These are phyloP conservation scores for Leptopilina clavipes DNA, from an alignment of 1,140 invertebrate species.

Conservation along the genomic window DNA sequence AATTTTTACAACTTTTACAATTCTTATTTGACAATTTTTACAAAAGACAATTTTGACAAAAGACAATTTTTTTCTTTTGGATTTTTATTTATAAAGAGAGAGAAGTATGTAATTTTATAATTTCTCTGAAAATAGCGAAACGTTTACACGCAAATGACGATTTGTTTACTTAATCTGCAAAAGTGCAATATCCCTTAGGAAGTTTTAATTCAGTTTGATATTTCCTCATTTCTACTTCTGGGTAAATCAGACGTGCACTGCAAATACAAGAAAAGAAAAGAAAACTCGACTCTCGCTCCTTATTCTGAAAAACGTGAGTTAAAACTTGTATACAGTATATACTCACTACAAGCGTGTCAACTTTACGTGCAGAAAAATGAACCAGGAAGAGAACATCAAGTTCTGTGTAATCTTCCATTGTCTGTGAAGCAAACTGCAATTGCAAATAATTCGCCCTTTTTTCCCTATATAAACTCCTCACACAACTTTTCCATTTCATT, in stretches of 20 bases:
- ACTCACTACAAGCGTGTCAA: background rate
- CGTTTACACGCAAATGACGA: too few species aligned
- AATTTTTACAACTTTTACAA: too few species aligned
- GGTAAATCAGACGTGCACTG: conserved; percentile 1
- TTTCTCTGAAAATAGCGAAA: too few species aligned
- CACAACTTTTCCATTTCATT: background rate
- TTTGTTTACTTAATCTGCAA: background rate
- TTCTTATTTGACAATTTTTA: too few species aligned
- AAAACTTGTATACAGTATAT: background rate
- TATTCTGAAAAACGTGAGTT: background rate
- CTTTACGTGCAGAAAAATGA: conserved; percentile 13
- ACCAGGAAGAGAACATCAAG: conserved; percentile 18
- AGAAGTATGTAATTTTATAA: too few species aligned
- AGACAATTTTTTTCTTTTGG: too few species aligned
- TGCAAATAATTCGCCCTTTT: background rate
- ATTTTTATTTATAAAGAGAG: too few species aligned
- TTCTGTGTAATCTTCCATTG: conserved; percentile 12
- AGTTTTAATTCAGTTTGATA: background rate
- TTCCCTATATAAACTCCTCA: background rate
- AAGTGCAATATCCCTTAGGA: background rate
- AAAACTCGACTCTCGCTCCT: background rate
- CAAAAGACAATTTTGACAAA: too few species aligned
- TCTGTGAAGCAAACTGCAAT: conserved; percentile 4
- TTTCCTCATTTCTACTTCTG: conserved; percentile 14
- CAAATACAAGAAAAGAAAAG: conserved; percentile 5